Evolutionary conservation across 2,113 vertebrate species (phyloP).

Genomic region (Archilochus colubris): DNA sequence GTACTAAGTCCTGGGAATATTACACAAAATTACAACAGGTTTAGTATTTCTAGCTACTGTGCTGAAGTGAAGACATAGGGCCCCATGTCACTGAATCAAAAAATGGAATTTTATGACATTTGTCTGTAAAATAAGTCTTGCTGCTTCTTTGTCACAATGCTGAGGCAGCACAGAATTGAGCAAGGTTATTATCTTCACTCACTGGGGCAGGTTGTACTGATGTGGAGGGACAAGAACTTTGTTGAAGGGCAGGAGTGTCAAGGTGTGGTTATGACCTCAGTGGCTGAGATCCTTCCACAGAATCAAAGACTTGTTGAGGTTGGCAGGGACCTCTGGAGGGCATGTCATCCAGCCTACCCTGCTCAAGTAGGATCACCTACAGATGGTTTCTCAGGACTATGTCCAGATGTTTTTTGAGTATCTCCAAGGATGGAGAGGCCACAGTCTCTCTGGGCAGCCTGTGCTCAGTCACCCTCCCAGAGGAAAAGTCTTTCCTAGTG

Average conservation of each 20-base stretch:
- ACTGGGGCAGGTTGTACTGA: neutral
- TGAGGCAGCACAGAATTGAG: neutral
- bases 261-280: neutral
- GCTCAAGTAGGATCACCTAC: neutral
- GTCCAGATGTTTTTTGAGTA: neutral
- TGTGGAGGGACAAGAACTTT: neutral
- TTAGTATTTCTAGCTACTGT: neutral
- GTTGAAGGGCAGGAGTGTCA: neutral
- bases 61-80: neutral
- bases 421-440: neutral
- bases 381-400: neutral
- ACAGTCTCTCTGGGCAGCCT: neutral
- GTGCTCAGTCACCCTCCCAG: neutral
- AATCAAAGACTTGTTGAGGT: neutral
- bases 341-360: neutral
- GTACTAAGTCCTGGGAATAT: neutral
- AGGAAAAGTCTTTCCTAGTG: neutral
- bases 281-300: neutral
- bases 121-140: neutral
- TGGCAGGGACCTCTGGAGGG: neutral
- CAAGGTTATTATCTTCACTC: neutral
- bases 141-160: neutral
- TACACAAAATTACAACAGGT: neutral
- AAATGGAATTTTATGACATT: neutral
- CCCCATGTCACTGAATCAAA: neutral